Evolutionary conservation across 1,140 invertebrate genomes (phyloP).

Genomic region (Tribolium castaneum): DNA sequence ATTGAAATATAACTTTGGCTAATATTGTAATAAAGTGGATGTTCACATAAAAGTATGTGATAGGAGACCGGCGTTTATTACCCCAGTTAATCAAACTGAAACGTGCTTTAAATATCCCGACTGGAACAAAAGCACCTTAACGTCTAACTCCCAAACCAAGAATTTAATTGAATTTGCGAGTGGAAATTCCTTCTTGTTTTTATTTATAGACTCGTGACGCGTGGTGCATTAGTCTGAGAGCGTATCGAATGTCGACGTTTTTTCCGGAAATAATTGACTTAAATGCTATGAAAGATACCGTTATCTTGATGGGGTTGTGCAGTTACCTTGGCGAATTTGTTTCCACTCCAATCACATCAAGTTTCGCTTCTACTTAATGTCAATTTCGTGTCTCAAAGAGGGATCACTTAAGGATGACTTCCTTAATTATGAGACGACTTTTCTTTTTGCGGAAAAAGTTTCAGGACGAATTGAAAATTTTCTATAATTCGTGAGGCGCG

Average conservation of each 20-base stretch:
- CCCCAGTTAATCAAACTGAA: conserved; percentile 11
- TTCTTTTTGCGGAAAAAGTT: conserved; percentile 10
- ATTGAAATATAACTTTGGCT: conserved; percentile 23
- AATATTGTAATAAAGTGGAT: conserved; percentile 14
- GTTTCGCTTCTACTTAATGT: conserved; percentile 34
- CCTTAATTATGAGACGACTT: conserved; percentile 24
- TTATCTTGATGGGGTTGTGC: conserved; percentile 29
- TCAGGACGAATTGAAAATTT: not conserved
- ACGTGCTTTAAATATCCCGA: conserved; percentile 24
- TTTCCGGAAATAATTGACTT: conserved; percentile 14
- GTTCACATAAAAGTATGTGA: not conserved
- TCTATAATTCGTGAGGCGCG: conserved; percentile 8
- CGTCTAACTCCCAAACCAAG: not conserved
- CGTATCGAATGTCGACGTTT: not conserved
- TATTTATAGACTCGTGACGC: not conserved
- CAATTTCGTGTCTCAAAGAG: conserved; percentile 34
- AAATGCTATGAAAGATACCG: conserved; percentile 14
- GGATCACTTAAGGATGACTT: conserved; percentile 38
- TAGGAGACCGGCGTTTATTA: conserved; percentile 12
- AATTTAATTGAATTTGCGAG: not conserved
- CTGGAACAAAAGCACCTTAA: conserved; percentile 4
- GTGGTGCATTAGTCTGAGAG: not conserved
- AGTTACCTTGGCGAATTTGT: conserved; percentile 27
- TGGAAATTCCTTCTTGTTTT: not conserved
- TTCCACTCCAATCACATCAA: conserved; percentile 41